Percentiles rank a stretch among this genome's conserved stretches.
phyloP scores from a whole-genome alignment of 2,888 invertebrate genomes.

The Amiota communis region DNA sequence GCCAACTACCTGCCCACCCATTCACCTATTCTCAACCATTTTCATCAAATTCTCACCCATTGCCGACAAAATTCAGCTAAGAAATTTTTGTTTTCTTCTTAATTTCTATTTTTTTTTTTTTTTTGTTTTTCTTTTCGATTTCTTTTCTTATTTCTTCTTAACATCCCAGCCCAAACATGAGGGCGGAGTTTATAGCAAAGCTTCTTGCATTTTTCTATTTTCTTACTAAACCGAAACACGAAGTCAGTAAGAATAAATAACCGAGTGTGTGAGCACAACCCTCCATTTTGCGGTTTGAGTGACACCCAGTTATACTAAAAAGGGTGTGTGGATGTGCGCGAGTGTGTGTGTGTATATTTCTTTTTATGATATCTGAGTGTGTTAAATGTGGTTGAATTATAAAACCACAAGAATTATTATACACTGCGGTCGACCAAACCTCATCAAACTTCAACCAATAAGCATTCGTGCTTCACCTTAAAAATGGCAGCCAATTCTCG shows the following conservation, averaged over 20 bases:
- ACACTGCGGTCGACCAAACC: constrained; percentile 64
- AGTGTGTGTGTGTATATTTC: constrained; percentile 36
- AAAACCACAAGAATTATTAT: constrained; percentile 69
- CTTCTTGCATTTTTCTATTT: constrained; percentile 32
- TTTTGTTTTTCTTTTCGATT: too few relatives aligned
- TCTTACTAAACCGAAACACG: too few relatives aligned
- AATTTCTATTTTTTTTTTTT: too few relatives aligned
- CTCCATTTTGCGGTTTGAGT: constrained; percentile 40
- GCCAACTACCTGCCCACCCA: too few relatives aligned
- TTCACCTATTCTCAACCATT: too few relatives aligned
- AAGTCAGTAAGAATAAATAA: too few relatives aligned
- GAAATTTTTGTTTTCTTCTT: constrained; percentile 23
- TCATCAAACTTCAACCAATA: constrained; percentile 58
- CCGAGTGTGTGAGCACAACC: constrained; percentile 11
- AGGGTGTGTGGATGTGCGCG: constrained; percentile 50
- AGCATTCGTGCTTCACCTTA: constrained; percentile 29
- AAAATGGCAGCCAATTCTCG: too few relatives aligned
- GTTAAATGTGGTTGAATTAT: constrained; percentile 56
- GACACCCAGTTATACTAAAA: constrained; percentile 51
- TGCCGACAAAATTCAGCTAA: too few relatives aligned
- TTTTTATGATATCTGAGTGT: constrained; percentile 42
- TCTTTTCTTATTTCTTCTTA: constrained; percentile 29
- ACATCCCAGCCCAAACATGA: constrained; percentile 1
- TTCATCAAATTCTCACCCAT: too few relatives aligned
- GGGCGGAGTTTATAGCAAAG: constrained; percentile 11